Conservation (phyloP, 1,140 invertebrate species). For the Micrasema minimum region DNA sequence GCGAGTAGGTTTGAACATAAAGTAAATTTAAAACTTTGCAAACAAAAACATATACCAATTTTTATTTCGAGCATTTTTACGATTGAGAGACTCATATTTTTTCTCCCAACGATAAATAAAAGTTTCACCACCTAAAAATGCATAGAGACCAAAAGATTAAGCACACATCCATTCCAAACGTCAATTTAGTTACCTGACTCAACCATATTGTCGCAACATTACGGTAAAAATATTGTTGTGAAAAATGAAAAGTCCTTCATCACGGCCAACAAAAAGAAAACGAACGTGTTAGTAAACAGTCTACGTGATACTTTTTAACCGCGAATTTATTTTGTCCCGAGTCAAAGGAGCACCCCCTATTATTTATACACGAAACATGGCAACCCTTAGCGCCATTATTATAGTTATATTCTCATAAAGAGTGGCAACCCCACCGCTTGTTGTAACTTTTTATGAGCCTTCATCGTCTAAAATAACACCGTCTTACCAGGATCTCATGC, state of each 20-base stretch:
- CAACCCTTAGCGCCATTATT: slow-evolving; percentile 49
- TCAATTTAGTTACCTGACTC: slow-evolving; percentile 27
- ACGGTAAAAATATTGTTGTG: slow-evolving; percentile 13
- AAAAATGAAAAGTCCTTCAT: slow-evolving; percentile 40
- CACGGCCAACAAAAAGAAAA: slow-evolving; percentile 33
- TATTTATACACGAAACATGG: slow-evolving; percentile 49
- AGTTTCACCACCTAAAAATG: not conserved
- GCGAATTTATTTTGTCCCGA: slow-evolving; percentile 50
- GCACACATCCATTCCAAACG: not conserved
- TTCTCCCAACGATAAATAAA: not conserved
- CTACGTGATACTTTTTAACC: slow-evolving; percentile 52
- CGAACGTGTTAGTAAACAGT: slow-evolving; percentile 20
- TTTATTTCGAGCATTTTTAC: no score
- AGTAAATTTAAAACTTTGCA: no score
- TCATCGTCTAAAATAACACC: slow-evolving; percentile 40
- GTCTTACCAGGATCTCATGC: slow-evolving; percentile 33
- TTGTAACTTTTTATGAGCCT: slow-evolving; percentile 50
- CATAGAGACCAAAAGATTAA: not conserved
- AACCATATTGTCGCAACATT: slow-evolving; percentile 14
- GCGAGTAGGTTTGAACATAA: no score
- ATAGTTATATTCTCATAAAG: slow-evolving; percentile 50
- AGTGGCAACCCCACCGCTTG: slow-evolving; percentile 34
- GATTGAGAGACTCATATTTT: not conserved
- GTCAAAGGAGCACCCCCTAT: slow-evolving; percentile 44
- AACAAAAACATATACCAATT: no score